phyloP scores from a whole-genome alignment of 2,888 invertebrate genomes.

The Platycheirus rosarum region DNA sequence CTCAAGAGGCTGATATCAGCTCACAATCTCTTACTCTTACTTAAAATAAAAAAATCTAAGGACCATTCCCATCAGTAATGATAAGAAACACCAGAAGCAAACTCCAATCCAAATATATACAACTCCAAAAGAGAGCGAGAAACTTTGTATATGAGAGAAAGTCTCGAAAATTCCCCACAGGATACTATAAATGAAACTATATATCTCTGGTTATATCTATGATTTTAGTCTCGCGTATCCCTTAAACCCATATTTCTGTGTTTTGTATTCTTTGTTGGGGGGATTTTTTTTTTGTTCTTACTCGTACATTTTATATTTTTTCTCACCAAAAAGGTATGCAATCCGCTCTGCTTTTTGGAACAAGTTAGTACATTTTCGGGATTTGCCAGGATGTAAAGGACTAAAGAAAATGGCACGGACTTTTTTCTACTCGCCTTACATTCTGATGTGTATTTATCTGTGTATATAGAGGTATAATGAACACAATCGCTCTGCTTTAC shows the following conservation, averaged over 20 bases:
- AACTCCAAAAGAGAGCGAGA: conserved; percentile 29
- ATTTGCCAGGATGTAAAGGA: conserved; percentile 83
- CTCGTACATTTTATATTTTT: conserved; percentile 57
- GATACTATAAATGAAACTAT: conserved; percentile 9
- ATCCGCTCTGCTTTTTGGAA: conserved; percentile 79
- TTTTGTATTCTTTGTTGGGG: conserved; percentile 20
- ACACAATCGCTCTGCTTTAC: conserved; percentile 59
- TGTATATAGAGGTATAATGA: conserved; percentile 9
- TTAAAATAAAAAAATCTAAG: conserved; percentile 20
- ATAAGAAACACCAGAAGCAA: conserved; percentile 6
- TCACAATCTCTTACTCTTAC: too few species aligned
- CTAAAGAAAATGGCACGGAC: conserved; percentile 72
- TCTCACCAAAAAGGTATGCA: conserved; percentile 71
- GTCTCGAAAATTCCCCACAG: conserved; percentile 66
- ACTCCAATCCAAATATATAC: background rate
- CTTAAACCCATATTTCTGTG: conserved; percentile 22
- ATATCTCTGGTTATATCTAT: conserved; percentile 20
- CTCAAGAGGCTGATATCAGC: conserved; percentile 38
- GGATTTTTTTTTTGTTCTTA: conserved; percentile 8
- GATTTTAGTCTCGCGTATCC: conserved; percentile 26
- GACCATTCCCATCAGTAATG: conserved; percentile 1
- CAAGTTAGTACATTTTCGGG: conserved; percentile 83
- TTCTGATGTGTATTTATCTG: conserved; percentile 46
- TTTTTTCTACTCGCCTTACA: conserved; percentile 63
- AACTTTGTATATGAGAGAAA: conserved; percentile 11